phyloP scores from a whole-genome alignment of 2,888 invertebrate species.

The Hydriomena furcata region DNA sequence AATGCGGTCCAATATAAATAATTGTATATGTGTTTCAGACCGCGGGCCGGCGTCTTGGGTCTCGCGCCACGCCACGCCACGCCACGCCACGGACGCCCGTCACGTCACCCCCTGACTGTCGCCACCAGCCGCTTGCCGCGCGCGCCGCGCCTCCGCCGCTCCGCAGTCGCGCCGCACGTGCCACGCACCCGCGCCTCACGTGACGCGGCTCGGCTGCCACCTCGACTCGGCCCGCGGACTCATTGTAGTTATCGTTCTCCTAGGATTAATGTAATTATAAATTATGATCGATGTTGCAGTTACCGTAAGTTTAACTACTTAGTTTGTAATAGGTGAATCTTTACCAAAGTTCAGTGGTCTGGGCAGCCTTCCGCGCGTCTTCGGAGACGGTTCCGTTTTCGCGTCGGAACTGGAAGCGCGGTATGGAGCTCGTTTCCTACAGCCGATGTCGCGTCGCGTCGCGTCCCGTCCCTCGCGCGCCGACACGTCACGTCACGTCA shows the following conservation, averaged over 20 bases:
- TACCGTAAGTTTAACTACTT: slow-evolving; percentile 78
- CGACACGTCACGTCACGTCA: slow-evolving; percentile 9
- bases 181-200: slow-evolving; percentile 31
- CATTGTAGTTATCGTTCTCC: slow-evolving; percentile 17
- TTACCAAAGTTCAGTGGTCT: slow-evolving; percentile 75
- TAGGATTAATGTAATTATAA: slow-evolving; percentile 41
- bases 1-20: no score
- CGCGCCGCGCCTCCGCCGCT: slow-evolving; percentile 39
- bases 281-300: slow-evolving; percentile 72
- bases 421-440: no score
- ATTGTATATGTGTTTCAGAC: slow-evolving; percentile 49
- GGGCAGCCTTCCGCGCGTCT: slow-evolving; percentile 35
- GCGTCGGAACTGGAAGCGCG: no score
- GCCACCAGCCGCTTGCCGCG: not conserved
- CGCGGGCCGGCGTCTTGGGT: slow-evolving; percentile 43
- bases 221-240: slow-evolving; percentile 25
- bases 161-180: slow-evolving; percentile 26
- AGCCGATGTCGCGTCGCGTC: slow-evolving; percentile 49
- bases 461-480: slow-evolving; percentile 31
- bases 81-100: slow-evolving; percentile 32
- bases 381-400: slow-evolving; percentile 63
- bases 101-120: slow-evolving; percentile 37
- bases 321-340: slow-evolving; percentile 74
- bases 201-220: slow-evolving; percentile 10
- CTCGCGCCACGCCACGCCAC: not conserved